Conservation (phyloP, 2,113 vertebrate genomes). For the Anarhynchus alexandrinus region DNA sequence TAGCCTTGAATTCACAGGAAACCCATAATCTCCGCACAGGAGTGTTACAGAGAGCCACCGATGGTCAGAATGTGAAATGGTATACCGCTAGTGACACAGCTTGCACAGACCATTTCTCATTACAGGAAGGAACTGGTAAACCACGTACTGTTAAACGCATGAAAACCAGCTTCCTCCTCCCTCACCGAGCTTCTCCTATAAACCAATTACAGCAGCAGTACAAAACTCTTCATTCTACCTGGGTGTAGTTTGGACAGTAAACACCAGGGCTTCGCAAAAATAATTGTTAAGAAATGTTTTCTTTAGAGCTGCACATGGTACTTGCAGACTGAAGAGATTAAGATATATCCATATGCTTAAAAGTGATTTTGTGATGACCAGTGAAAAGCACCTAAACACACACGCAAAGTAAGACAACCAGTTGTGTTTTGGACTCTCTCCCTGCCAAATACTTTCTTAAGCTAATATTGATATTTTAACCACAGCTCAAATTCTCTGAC, state of each 20-base stretch:
- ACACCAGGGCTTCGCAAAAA: background rate
- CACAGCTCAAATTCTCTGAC: conserved; percentile 60
- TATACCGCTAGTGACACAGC: background rate
- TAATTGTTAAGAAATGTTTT: background rate
- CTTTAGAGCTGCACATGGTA: background rate
- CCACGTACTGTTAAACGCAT: rapidly evolving
- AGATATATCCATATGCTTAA: background rate
- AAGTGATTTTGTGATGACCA: background rate
- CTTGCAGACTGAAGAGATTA: background rate
- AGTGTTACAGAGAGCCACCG: background rate
- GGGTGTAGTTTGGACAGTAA: rapidly evolving
- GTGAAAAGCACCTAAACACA: background rate
- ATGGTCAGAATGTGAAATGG: background rate
- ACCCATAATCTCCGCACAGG: background rate
- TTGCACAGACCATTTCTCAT: rapidly evolving
- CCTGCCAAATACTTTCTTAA: conserved; percentile 70
- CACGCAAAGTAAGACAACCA: background rate
- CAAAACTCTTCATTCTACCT: background rate
- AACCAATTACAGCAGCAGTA: background rate
- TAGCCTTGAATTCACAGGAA: background rate
- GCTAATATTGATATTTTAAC: conserved; percentile 75
- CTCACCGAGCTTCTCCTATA: background rate
- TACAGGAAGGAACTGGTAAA: background rate
- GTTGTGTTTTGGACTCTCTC: background rate
- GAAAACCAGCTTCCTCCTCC: background rate